Base-by-base conservation (phyloP, 1,140 invertebrate genomes). In the Melipona quadrifasciata region DNA sequence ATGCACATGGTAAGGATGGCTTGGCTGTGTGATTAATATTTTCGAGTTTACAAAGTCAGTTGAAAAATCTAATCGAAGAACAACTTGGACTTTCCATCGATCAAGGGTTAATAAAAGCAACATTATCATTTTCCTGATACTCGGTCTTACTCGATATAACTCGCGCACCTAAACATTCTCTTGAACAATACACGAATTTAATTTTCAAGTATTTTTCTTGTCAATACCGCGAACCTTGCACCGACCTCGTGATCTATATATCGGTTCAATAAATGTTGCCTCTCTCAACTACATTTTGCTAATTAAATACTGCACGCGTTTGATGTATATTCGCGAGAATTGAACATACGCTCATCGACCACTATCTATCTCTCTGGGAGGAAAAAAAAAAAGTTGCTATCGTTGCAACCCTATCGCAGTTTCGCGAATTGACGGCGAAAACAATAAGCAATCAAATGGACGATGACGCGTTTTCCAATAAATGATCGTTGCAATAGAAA, bases 1-100 rank as follows among this genome's bases (percentile, higher is more conserved):
- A n/a, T n/a, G 4, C 3, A 12, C n/a, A n/a, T 12, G 0, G 5
- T 31, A 16, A 12, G 14, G 1, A 10, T 0, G 12, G 12, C 8
- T 47, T 47, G 39, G 8, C 39, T 8, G 39, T 47, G 0, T 47
- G 39, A 47, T 47, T 65, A 27, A 65, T 4, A 17, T 6, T 16
- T 65, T 31, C 64, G 64, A 67, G 2, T 11, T 1, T 21, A 34
- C 1, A 67, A 34, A 8, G 14, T 67, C 16, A 61, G 8, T n/a
- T 61, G 58, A 61, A 24, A 61, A 24, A 0, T 24, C 3, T 8
- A 58, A 19, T 55, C 6, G 55, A 19, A 55, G 39, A 10, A 21
- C 53, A 78, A 53, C 19, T 31, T 8, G 47, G 17, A 55, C 21
- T 12, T 12, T 51, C 16, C 12, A 47, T 5, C 27, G 27, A 65